These are phyloP conservation scores for Odontamblyopus lacepedii DNA, from an alignment of 2,797 vertebrate genomes.

Conservation along the genomic window DNA sequence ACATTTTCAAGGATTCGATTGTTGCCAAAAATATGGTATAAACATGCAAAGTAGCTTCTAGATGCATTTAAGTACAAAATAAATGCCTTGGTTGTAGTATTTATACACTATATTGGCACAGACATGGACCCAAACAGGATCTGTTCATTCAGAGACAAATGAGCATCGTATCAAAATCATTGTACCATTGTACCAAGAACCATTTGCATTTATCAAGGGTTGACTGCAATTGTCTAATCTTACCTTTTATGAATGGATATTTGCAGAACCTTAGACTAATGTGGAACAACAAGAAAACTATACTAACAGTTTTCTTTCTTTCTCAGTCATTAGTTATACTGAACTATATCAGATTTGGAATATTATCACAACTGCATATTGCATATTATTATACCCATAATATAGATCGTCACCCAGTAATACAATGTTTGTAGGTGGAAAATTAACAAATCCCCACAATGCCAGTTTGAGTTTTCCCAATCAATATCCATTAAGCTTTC, in stretches of 20 bases:
- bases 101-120: background rate
- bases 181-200: too few relatives aligned
- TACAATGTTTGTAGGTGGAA: conserved; percentile 16
- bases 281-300: background rate
- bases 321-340: background rate
- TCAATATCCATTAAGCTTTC: conserved; percentile 54
- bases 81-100: background rate
- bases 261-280: too few relatives aligned
- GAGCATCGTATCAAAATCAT: background rate
- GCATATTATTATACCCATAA: too few relatives aligned
- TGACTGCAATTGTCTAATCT: too few relatives aligned
- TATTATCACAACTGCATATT: background rate
- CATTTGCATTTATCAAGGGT: too few relatives aligned
- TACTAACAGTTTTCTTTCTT: background rate
- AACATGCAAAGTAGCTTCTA: background rate
- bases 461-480: conserved; percentile 19
- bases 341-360: background rate
- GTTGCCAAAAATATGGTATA: background rate
- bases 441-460: conserved; percentile 27
- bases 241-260: too few relatives aligned
- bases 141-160: background rate
- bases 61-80: background rate
- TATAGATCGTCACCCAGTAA: background rate
- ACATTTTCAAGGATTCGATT: background rate
- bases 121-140: background rate